Evolutionary conservation across 2,113 vertebrate species (phyloP).

Genomic region (Nesogale talazaci): DNA sequence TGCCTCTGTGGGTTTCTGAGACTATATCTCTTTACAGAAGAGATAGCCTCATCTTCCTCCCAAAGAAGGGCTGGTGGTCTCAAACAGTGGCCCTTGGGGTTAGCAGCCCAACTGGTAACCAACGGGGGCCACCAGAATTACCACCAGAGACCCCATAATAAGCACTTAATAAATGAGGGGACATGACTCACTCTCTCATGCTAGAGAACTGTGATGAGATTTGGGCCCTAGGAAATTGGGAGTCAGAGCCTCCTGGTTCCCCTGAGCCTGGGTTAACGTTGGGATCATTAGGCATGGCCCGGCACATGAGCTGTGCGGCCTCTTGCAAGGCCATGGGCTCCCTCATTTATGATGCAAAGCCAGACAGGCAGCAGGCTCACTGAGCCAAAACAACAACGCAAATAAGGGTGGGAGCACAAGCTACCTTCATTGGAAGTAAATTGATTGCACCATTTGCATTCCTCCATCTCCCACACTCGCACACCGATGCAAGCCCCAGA

Average conservation of each 20-base stretch:
- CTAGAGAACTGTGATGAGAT: neutral
- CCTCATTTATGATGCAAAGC: constrained; percentile 13
- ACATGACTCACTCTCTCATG: neutral
- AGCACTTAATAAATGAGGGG: neutral
- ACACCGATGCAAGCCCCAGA: neutral
- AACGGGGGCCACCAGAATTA: neutral
- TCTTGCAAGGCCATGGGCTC: neutral
- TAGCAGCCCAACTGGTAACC: neutral
- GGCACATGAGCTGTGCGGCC: neutral
- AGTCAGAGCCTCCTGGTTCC: too few species aligned
- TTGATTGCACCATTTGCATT: constrained; percentile 1
- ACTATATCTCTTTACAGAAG: neutral
- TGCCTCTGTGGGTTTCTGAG: neutral
- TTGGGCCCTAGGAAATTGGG: neutral
- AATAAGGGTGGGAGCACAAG: neutral
- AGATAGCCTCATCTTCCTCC: neutral
- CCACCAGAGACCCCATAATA: neutral
- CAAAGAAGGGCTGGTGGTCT: neutral
- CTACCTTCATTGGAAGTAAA: neutral
- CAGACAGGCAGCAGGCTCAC: neutral
- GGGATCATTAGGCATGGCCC: neutral
- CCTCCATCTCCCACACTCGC: neutral
- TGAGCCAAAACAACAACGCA: constrained; percentile 5
- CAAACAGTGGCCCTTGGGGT: neutral
- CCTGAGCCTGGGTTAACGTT: neutral